Evolutionary conservation across 2,113 vertebrate species (phyloP).

Genomic region (Maylandia zebra): DNA sequence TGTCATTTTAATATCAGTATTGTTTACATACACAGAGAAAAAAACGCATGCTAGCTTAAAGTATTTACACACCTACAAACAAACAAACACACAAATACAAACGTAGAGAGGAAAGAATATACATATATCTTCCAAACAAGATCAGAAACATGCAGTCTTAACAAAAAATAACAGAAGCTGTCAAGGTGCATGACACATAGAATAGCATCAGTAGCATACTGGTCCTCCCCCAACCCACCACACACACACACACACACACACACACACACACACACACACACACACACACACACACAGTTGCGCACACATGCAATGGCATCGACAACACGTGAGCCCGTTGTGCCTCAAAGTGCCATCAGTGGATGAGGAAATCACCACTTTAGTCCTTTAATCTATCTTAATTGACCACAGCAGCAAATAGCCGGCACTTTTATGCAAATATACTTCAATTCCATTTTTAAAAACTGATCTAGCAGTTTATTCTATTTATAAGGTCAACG

Average conservation of each 20-base stretch:
- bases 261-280: neutral
- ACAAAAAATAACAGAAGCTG: neutral
- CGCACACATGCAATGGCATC: neutral
- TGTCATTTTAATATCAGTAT: neutral
- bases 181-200: neutral
- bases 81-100: constrained; percentile 2
- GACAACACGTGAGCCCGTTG: neutral
- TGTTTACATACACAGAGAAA: neutral
- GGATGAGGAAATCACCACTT: neutral
- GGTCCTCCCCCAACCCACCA: neutral
- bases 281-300: neutral
- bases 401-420: neutral
- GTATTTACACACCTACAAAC: neutral
- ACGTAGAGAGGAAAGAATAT: neutral
- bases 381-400: neutral
- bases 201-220: neutral
- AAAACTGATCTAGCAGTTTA: neutral
- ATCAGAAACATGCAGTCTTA: constrained; percentile 19
- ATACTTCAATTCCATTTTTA: neutral
- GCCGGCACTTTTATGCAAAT: neutral
- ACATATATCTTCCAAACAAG: neutral
- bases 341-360: neutral
- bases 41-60: neutral
- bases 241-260: neutral
- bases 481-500: neutral